Evolutionary conservation across 2,113 vertebrate species (phyloP).

Genomic region (Heterotis niloticus): DNA sequence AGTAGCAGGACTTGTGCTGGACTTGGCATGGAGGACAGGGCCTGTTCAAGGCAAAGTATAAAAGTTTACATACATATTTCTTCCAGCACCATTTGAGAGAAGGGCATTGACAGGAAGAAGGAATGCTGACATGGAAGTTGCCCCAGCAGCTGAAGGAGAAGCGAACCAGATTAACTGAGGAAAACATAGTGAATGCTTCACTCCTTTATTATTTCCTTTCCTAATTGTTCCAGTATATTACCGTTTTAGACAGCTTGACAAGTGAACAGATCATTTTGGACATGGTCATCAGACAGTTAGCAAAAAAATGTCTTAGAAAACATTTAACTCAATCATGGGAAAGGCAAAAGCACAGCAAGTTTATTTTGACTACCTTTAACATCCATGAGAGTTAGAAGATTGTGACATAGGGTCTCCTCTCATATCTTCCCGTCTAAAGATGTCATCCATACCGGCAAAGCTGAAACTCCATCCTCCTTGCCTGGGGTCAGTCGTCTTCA

Average conservation of each 20-base stretch:
- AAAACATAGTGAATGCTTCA: background rate
- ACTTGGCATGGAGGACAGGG: background rate
- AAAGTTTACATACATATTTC: background rate
- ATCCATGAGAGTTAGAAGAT: background rate
- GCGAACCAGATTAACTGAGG: background rate
- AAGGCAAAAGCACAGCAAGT: too few relatives aligned
- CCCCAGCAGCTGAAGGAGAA: background rate
- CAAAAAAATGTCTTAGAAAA: too few relatives aligned
- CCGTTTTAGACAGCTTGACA: background rate
- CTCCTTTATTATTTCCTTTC: background rate
- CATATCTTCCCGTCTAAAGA: constrained; percentile 48
- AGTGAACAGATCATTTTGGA: too few relatives aligned
- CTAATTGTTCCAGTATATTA: background rate
- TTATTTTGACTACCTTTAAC: too few relatives aligned
- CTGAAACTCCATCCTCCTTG: constrained; percentile 26
- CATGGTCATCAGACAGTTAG: too few relatives aligned
- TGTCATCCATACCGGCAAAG: constrained; percentile 33
- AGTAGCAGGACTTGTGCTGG: background rate
- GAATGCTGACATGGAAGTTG: background rate
- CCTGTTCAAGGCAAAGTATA: background rate
- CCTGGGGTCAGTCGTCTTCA: constrained; percentile 36
- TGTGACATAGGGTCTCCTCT: background rate
- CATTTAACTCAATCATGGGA: too few relatives aligned
- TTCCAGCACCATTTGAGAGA: background rate
- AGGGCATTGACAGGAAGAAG: background rate